These are phyloP conservation scores for Alcedo quadribrachys DNA, from an alignment of 2,797 vertebrate species.

Conservation along the genomic window DNA sequence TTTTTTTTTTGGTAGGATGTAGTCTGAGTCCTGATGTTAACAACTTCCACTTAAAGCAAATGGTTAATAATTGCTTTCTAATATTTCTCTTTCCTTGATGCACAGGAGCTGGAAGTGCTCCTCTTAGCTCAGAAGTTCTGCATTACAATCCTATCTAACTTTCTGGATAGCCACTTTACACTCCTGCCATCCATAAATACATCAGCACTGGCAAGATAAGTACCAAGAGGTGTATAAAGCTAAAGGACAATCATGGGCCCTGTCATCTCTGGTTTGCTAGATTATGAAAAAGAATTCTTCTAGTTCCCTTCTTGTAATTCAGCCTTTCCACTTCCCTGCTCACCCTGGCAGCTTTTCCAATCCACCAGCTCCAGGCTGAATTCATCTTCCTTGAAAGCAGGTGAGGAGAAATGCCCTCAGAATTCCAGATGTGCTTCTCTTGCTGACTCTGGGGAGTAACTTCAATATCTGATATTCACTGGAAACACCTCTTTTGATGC, in stretches of 20 bases:
- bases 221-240: neutral
- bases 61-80: neutral
- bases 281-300: constrained; percentile 21
- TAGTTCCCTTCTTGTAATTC: neutral
- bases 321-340: neutral
- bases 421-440: neutral
- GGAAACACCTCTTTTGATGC: neutral
- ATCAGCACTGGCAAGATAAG: neutral
- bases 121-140: neutral
- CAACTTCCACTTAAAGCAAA: neutral
- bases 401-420: neutral
- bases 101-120: neutral
- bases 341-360: neutral
- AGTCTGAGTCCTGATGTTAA: neutral
- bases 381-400: neutral
- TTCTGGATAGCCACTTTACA: neutral
- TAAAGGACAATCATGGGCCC: neutral
- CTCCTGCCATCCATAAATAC: neutral
- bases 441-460: neutral
- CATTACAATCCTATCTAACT: neutral
- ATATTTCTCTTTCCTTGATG: neutral
- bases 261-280: neutral
- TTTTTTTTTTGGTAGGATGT: neutral
- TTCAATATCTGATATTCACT: neutral
- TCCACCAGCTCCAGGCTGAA: neutral